Evolutionary conservation across 2,888 invertebrate genomes (phyloP).

Genomic region (Drosophila ezoana): DNA sequence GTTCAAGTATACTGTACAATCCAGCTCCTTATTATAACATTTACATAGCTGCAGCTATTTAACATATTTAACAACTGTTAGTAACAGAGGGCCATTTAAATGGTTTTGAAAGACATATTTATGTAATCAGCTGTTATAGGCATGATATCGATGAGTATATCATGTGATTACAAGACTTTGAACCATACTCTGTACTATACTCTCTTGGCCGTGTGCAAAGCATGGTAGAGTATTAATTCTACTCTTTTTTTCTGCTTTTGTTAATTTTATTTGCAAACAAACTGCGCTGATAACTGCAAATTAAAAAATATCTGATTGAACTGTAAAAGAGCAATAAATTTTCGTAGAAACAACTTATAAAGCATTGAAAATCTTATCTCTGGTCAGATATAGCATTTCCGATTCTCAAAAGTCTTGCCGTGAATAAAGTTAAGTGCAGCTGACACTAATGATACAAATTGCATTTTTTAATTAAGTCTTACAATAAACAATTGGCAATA

Average conservation of each 20-base stretch:
- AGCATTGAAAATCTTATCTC: constrained; percentile 22
- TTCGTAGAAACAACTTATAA: constrained; percentile 30
- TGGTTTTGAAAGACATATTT: not conserved
- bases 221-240: constrained; percentile 8
- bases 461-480: constrained; percentile 28
- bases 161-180: constrained; percentile 41
- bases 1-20: too few species aligned
- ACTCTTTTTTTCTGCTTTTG: constrained; percentile 5
- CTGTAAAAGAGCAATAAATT: constrained; percentile 42
- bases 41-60: not conserved
- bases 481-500: constrained; percentile 52
- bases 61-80: not conserved
- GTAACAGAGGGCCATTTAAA: not conserved
- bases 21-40: too few species aligned
- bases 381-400: constrained; percentile 21
- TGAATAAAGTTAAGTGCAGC: constrained; percentile 8
- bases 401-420: constrained; percentile 35
- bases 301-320: constrained; percentile 36
- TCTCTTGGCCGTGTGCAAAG: constrained; percentile 42
- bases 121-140: constrained; percentile 27
- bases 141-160: constrained; percentile 28
- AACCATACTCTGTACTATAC: not conserved
- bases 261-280: constrained; percentile 8
- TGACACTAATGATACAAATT: constrained; percentile 29
- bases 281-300: constrained; percentile 53